Conservation (phyloP, 1,140 invertebrate species). For the Drosophila novamexicana region DNA sequence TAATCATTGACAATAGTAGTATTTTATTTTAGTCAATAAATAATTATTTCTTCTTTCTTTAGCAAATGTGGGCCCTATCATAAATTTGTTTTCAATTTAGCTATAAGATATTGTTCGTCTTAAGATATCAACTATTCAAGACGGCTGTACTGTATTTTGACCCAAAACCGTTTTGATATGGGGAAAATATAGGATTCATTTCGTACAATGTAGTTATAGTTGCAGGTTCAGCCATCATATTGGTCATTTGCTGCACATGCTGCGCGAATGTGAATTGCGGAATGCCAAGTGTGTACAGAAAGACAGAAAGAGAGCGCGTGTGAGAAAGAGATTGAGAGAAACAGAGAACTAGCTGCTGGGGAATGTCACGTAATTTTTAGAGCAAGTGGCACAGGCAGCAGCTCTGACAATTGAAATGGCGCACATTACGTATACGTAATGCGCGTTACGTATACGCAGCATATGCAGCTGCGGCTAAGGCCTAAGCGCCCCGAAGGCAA, state of each 20-base stretch:
- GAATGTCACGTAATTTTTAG: constrained; percentile 73
- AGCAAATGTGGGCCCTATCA: too few relatives aligned
- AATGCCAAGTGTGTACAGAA: constrained; percentile 12
- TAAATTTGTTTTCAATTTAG: too few relatives aligned
- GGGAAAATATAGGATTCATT: not conserved
- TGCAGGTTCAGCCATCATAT: not conserved
- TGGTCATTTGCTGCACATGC: constrained; percentile 68
- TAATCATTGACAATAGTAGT: too few relatives aligned
- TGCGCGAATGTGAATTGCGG: constrained; percentile 30
- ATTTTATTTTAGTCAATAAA: too few relatives aligned
- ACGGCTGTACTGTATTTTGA: too few relatives aligned
- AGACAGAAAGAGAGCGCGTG: not conserved
- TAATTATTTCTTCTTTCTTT: too few relatives aligned
- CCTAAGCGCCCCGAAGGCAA: constrained; percentile 59
- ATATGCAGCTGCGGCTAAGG: constrained; percentile 52
- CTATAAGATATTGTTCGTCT: too few relatives aligned
- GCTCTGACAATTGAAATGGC: constrained; percentile 18
- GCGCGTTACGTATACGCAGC: constrained; percentile 64
- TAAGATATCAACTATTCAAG: too few relatives aligned
- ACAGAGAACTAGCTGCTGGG: not conserved
- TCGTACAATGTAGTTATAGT: not conserved
- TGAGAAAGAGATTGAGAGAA: not conserved
- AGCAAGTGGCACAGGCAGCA: constrained; percentile 34
- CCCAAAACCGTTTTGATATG: not conserved
- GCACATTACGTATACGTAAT: constrained; percentile 37